Base-by-base conservation (phyloP, 2,797 vertebrate species). In the Harpagifer antarcticus region DNA sequence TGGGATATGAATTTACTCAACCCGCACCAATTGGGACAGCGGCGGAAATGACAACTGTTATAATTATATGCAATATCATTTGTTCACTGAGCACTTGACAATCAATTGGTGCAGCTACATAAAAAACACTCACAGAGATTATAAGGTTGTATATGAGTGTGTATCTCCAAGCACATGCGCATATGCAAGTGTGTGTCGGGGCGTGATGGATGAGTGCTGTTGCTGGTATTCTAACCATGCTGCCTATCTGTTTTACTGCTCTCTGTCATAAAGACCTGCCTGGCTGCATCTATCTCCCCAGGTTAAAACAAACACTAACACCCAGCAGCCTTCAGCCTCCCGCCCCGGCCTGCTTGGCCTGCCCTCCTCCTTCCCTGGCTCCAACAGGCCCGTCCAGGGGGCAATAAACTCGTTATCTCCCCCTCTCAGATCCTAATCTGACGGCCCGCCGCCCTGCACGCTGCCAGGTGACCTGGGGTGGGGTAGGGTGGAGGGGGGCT, bases 341-440 rank as follows among this genome's bases (percentile, higher is more conserved):
- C 56, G 75, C 66, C 87, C 95, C 90, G 87, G 85, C 91, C 86
- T 90, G 86, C 88, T 87, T 79, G 86, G 82, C 93, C 84, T 88
- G 88, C 78, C 84, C 83, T 88, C 87, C 93, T 90, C 89, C 89
- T 88, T 92, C 74, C 74, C 82, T 92, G 94, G 94, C 94, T 95
- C 94, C 93, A 94, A 84, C 87, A 88, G 87, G 89, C 89, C 91
- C 87, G 85, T 93, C 94, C 94, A 95, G 92, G 93, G 94, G 95
- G 94, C 94, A 96, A 98, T 98, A 96, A 95, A 97, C 95, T 96
- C 94, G 95, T 97, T 97, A 97, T 97, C 96, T 97, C 95, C 92
- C 95, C 92, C 94, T 96, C 94, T 96, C 96, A 96, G 96, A 97
- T 97, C 95, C 96, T 98, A 97, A 98, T 98, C 97, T 98, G 96